A percentile compares a stretch with the other conserved stretches of the same genome.
These are phyloP conservation scores for Bombus sibiricus DNA, from an alignment of 1,140 invertebrate genomes.

Conservation along the genomic window DNA sequence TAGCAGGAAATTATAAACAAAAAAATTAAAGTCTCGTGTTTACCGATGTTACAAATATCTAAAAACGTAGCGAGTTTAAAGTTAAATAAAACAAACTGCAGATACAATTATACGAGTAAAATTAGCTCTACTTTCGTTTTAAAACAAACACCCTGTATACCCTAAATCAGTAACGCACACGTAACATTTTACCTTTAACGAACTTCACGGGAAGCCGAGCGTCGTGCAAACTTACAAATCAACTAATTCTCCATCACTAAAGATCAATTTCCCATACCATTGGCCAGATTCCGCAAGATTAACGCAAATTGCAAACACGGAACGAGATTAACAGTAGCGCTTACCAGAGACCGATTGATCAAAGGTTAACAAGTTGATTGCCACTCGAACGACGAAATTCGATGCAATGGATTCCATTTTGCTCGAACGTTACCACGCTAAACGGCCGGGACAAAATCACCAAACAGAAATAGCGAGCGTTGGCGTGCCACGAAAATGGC, in stretches of 20 bases:
- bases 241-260: background rate
- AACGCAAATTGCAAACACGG: background rate
- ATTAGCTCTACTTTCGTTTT: no score
- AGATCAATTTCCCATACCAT: background rate
- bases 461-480: background rate
- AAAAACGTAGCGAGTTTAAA: background rate
- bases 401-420: background rate
- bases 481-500: background rate
- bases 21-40: background rate
- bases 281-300: background rate
- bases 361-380: constrained; percentile 4
- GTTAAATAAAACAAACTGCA: background rate
- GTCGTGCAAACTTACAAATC: background rate
- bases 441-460: background rate
- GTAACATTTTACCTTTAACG: background rate
- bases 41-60: no score
- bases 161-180: background rate
- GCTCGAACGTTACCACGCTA: background rate
- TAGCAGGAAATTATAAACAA: background rate
- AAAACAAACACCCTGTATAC: background rate
- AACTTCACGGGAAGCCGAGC: background rate
- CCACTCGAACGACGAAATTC: background rate
- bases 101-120: background rate
- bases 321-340: background rate
- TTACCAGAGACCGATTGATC: background rate